Evolutionary conservation across 2,113 vertebrate species (phyloP).

Genomic region (Anoplopoma fimbria): DNA sequence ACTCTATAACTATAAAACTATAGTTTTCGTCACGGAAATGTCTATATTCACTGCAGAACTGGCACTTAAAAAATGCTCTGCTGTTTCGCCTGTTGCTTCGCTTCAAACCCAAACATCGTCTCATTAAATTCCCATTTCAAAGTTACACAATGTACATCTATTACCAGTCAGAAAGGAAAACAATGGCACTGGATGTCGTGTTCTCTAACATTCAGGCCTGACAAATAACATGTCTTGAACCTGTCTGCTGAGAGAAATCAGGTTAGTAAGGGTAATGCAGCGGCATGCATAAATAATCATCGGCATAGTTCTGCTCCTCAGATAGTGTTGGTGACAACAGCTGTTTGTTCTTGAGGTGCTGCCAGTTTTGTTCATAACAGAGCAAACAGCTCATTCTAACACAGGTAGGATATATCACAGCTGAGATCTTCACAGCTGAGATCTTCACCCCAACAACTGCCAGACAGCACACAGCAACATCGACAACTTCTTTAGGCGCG

Average conservation of each 20-base stretch:
- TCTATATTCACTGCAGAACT: not conserved
- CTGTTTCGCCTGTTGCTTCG: constrained; percentile 7
- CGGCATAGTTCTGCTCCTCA: not conserved
- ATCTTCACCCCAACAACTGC: not conserved
- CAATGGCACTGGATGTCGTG: not conserved
- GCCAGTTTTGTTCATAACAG: not conserved
- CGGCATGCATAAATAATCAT: constrained; percentile 38
- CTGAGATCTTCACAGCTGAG: not conserved
- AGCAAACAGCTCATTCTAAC: constrained; percentile 16
- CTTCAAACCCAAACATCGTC: constrained; percentile 21
- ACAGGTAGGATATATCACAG: not conserved
- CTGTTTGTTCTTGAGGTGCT: constrained; percentile 27
- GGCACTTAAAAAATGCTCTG: not conserved
- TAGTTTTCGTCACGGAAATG: not conserved
- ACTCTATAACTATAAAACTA: too few species aligned
- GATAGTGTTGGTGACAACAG: not conserved
- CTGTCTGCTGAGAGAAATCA: constrained; percentile 12
- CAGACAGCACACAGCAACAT: not conserved
- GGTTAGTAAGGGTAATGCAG: constrained; percentile 24
- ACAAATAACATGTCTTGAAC: not conserved
- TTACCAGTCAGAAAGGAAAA: constrained; percentile 10
- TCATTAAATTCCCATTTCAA: constrained; percentile 41
- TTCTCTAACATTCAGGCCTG: constrained; percentile 23
- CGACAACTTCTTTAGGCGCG: not conserved
- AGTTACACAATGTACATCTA: constrained; percentile 21